Evolutionary conservation across 2,797 vertebrate species (phyloP), one percentile per base, ranked within the genome.

Genomic region (Antennarius maculatus): DNA sequence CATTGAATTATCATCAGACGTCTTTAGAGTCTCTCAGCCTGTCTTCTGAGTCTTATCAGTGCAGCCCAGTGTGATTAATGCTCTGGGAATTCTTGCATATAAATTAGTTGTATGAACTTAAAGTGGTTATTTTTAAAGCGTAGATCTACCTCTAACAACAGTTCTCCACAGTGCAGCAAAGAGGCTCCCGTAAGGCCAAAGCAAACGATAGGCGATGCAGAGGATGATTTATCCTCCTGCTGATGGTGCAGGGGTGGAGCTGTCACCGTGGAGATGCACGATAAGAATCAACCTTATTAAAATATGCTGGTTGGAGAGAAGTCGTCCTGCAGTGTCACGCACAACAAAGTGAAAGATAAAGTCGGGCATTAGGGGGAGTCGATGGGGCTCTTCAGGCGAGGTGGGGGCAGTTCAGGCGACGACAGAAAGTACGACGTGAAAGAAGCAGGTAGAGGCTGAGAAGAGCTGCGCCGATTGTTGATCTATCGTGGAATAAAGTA

Each of bases 221-320:
- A 56, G 51, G 58, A 60, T 51, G 61, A 82, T 80, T 82, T 66
- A 75, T 68, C 65, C 46, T 48, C 39, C 47, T 14, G 3, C 18
- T 66, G 62, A 61, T 70, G 68, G 65, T 27, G 61, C 70, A 61
- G 60, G 69, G 78, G 73, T 72, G 62, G 63, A 82, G 67, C 64
- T 79, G 74, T 81, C 74, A 76, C 42, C 42, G 48, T 49, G 61
- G 71, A 80, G 66, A 83, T 67, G 73, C 69, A 67, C 55, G 66
- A 80, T 75, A 61, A 76, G 56, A 83, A 82, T 77, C 51, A 46
- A 47, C 47, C 74, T 78, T 63, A 55, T 76, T 74, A 67, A 76
- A 77, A 66, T 74, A 66, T 16, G 45, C 45, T 28, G 49, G 28
- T 67, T 81, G 56, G 42, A 75, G 60, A 76, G 47, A 61, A 71